Percentiles rank a stretch among this genome's conserved stretches.
These are phyloP conservation scores for Ardeotis arabs DNA, from an alignment of 2,113 vertebrate genomes.

Conservation along the genomic window DNA sequence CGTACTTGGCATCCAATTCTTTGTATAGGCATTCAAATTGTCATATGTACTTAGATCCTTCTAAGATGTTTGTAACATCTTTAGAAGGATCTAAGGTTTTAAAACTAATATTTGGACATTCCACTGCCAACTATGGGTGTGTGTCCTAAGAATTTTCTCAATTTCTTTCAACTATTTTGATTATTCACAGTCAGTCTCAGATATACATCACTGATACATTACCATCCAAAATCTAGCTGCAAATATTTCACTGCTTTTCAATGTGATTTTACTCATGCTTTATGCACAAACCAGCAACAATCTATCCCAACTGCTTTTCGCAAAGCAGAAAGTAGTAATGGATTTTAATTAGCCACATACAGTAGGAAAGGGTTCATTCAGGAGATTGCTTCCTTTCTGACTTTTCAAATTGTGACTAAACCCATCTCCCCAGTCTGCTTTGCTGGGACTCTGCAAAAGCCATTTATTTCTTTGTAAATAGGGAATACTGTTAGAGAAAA, in stretches of 20 bases:
- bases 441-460: background rate
- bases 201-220: background rate
- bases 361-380: background rate
- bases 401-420: background rate
- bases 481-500: background rate
- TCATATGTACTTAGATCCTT: background rate
- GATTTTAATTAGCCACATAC: constrained; percentile 1
- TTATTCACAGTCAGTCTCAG: background rate
- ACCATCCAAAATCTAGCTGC: background rate
- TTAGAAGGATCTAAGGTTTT: background rate
- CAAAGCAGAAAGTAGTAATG: background rate
- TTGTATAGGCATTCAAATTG: background rate
- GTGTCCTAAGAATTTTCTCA: background rate
- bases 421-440: background rate
- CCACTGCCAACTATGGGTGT: background rate
- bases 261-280: background rate
- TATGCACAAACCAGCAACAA: background rate
- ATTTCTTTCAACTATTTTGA: background rate
- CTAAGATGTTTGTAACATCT: background rate
- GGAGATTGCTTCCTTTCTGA: background rate
- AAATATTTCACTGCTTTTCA: background rate
- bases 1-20: background rate
- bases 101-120: background rate
- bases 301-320: background rate
- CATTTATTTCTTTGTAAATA: background rate